phyloP scores from a whole-genome alignment of 2,888 invertebrate species.

The Tetanocera ferruginea region DNA sequence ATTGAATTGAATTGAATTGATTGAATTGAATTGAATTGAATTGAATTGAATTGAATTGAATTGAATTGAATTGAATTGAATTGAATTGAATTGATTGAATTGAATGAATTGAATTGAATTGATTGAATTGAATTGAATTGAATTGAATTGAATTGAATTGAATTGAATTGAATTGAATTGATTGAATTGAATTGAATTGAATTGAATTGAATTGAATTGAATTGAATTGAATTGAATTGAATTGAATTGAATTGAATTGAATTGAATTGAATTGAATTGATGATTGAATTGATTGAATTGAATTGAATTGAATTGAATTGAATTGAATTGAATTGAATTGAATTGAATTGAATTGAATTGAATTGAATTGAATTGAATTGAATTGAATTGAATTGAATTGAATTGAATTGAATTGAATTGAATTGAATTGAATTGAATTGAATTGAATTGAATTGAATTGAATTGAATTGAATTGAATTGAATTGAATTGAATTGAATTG shows the following conservation, averaged over 20 bases:
- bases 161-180: neutral
- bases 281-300: neutral
- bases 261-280: neutral
- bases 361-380: conserved; percentile 9
- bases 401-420: conserved; percentile 9
- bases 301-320: conserved; percentile 8
- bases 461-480: conserved; percentile 9
- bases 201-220: neutral
- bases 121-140: conserved; percentile 3
- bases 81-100: conserved; percentile 1
- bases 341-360: conserved; percentile 9
- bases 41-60: neutral
- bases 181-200: neutral
- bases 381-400: conserved; percentile 9
- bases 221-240: neutral
- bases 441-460: conserved; percentile 9
- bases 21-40: neutral
- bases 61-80: conserved; percentile 3
- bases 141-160: conserved; percentile 9
- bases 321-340: conserved; percentile 9
- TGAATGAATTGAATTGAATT: conserved; percentile 6
- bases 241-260: conserved; percentile 9
- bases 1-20: conserved; percentile 13
- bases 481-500: conserved; percentile 9
- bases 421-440: conserved; percentile 9